Percentiles rank a stretch among this genome's conserved stretches.
phyloP scores from a whole-genome alignment of 2,888 invertebrate species.

The Leptothorax acervorum region DNA sequence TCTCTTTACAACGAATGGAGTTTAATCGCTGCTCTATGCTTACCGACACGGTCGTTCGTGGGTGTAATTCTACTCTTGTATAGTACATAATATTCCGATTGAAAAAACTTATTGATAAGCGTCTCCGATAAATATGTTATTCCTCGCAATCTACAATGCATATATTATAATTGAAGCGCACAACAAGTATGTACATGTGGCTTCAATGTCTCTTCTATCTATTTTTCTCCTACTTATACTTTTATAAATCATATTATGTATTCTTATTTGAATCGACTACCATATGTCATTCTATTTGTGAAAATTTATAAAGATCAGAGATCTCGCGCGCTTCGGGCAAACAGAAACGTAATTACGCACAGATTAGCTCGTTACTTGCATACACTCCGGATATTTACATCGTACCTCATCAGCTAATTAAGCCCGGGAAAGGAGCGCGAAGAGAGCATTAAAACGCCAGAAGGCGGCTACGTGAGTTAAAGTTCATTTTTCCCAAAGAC shows the following conservation, averaged over 20 bases:
- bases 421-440: slow-evolving; percentile 9
- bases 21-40: slow-evolving; percentile 9
- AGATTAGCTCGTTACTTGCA: slow-evolving; percentile 17
- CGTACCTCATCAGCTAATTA: slow-evolving; percentile 42
- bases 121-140: neutral
- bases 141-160: neutral
- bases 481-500: neutral
- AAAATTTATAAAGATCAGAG: slow-evolving; percentile 1
- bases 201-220: neutral
- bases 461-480: neutral
- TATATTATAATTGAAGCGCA: neutral
- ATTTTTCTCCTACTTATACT: neutral
- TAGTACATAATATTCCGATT: neutral
- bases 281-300: too few species aligned
- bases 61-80: neutral
- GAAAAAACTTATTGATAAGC: neutral
- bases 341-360: slow-evolving; percentile 15
- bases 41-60: neutral
- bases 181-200: neutral
- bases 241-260: neutral
- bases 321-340: neutral
- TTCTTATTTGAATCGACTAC: neutral
- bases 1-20: slow-evolving; percentile 23
- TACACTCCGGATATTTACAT: slow-evolving; percentile 36
- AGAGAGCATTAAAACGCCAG: slow-evolving; percentile 8